Evolutionary conservation across 2,888 invertebrate genomes (phyloP), one percentile per base, ranked within the genome.

Genomic region (Hyppa rectilinea): DNA sequence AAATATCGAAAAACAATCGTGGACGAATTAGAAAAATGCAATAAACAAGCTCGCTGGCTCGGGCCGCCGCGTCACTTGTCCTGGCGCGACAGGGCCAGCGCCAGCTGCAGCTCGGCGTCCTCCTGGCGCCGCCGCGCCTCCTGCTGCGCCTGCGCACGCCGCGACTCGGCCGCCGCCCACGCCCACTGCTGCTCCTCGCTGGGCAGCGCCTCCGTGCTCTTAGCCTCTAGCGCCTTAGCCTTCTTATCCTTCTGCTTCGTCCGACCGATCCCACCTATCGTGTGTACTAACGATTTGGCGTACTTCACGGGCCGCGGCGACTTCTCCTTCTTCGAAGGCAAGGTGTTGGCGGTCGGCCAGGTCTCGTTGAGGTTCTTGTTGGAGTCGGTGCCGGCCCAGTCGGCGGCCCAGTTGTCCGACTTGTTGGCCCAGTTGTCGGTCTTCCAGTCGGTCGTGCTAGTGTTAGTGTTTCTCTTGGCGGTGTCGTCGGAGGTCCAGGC

Each of bases 31-130:
- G 23, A 45, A 66, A 78, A 79, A 80, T 80, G 80, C 80, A 77
- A 70, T 71, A 53, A 72, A 64, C 14, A 34, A 34, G 47, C 70
- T n/a, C n/a, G n/a, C n/a, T n/a, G n/a, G n/a, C n/a, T n/a, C n/a
- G n/a, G n/a, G n/a, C n/a, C n/a, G n/a, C n/a, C n/a, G n/a, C n/a
- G 49, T 94, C 93, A 95, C 90, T 95, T 92, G 61, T 95, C 95
- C 82, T 91, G 93, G 5, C 94, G 96, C 85, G 98, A 98, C 72
- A 98, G 95, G 74, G 97, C 97, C 62, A 98, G 93, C 1, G 98
- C 98, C 47, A 97, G 95, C 87, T 97, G 97, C 64, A 98, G 92
- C 86, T 98, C 98, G n/a, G 97, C 97, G 78, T 97, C 97, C 87
- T 98, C 98, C 76, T 95, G 96, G 65, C 96, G 93, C 59, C 96